A percentile compares a stretch with the other conserved stretches of the same genome.
Conservation (phyloP, 2,113 vertebrate species). For the Petromus typicus region DNA sequence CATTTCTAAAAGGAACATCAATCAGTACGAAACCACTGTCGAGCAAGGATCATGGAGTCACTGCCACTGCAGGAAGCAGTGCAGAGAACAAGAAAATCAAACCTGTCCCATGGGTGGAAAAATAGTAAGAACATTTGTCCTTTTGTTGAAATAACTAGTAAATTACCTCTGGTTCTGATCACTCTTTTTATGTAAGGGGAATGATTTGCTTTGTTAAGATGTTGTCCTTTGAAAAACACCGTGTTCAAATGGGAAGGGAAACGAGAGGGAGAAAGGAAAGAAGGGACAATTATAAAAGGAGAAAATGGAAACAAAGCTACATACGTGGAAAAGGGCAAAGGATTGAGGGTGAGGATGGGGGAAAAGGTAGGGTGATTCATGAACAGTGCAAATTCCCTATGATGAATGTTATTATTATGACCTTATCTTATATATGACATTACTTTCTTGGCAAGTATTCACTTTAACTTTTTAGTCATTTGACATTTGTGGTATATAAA, state of each 20-base stretch:
- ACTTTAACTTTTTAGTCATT: slow-evolving; percentile 9
- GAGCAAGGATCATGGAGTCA: slow-evolving; percentile 88
- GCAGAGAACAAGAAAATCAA: slow-evolving; percentile 91
- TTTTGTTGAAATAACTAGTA: slow-evolving; percentile 51
- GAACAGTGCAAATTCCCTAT: no score
- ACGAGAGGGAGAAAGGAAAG: no score
- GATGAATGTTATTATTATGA: no score
- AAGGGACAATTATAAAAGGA: no score
- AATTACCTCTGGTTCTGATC: slow-evolving; percentile 22
- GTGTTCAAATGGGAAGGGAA: neutral
- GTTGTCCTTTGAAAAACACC: slow-evolving; percentile 11
- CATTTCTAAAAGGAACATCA: slow-evolving; percentile 93
- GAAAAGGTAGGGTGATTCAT: no score
- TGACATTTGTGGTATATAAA: slow-evolving; percentile 37
- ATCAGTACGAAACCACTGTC: slow-evolving; percentile 85
- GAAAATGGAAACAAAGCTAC: no score
- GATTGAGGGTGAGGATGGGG: no score
- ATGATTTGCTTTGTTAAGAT: slow-evolving; percentile 15
- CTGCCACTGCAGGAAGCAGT: slow-evolving; percentile 86
- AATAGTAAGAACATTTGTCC: slow-evolving; percentile 92
- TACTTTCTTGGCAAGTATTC: slow-evolving; percentile 17
- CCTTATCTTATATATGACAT: slow-evolving; percentile 24
- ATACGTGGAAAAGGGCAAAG: no score
- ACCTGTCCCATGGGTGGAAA: slow-evolving; percentile 96
- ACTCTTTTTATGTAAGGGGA: neutral